Evolutionary conservation across 1,140 invertebrate species (phyloP).

Genomic region (Aphelenchoides besseyi): DNA sequence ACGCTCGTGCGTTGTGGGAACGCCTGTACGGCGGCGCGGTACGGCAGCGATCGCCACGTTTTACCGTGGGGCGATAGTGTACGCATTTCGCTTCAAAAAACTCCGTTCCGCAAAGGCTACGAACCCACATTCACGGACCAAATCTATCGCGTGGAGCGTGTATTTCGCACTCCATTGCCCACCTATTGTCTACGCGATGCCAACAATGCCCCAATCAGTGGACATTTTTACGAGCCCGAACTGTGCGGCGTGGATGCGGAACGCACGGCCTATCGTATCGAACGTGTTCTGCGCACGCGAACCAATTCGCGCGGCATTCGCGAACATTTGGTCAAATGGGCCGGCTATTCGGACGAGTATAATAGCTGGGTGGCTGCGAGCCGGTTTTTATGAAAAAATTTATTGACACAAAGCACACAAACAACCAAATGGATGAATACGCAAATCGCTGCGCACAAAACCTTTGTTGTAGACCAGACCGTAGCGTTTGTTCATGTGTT

Average conservation of each 20-base stretch:
- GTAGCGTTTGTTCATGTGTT: neutral
- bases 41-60: too few species aligned
- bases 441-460: neutral
- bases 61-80: slow-evolving; percentile 17
- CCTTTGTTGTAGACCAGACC: neutral
- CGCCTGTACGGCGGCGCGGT: too few species aligned
- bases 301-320: neutral
- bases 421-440: neutral
- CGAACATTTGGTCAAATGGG: neutral
- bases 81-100: slow-evolving; percentile 25
- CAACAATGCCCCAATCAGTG: too few species aligned
- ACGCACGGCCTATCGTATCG: slow-evolving; percentile 1
- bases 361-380: neutral
- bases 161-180: too few species aligned
- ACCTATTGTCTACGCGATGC: too few species aligned
- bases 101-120: slow-evolving; percentile 26
- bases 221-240: too few species aligned
- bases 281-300: too few species aligned
- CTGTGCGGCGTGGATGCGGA: too few species aligned
- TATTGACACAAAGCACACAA: neutral
- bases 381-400: neutral
- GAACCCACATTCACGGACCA: slow-evolving; percentile 26
- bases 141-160: too few species aligned
- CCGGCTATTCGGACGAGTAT: neutral
- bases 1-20: too few species aligned